Evolutionary conservation across 2,113 vertebrate species (phyloP).

Genomic region (Fukomys damarensis): DNA sequence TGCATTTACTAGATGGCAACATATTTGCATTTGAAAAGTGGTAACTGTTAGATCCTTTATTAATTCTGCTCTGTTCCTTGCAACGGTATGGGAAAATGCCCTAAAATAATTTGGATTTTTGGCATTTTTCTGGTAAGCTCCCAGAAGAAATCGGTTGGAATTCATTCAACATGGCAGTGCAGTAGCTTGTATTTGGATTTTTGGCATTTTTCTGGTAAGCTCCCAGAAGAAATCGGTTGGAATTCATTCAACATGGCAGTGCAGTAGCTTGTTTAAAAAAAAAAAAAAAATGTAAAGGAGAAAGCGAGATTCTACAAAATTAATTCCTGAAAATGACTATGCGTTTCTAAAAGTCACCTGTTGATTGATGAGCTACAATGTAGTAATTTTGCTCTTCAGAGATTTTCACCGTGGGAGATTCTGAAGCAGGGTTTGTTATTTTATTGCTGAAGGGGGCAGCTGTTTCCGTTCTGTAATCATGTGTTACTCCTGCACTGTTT

Average conservation of each 20-base stretch:
- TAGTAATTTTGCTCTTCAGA: conserved; percentile 46
- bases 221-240: conserved; percentile 84
- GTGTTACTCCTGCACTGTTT: not conserved
- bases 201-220: conserved; percentile 79
- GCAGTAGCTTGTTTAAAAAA: conserved; percentile 88
- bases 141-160: conserved; percentile 84
- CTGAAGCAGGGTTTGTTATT: conserved; percentile 24
- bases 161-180: conserved; percentile 85
- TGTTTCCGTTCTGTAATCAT: conserved; percentile 6
- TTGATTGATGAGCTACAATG: conserved; percentile 66
- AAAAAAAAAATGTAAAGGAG: conserved; percentile 69
- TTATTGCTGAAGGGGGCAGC: conserved; percentile 45
- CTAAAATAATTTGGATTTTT: conserved; percentile 86
- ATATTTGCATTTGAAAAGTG: conserved; percentile 83
- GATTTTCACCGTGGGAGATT: not conserved
- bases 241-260: conserved; percentile 85
- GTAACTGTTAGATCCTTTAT: conserved; percentile 80
- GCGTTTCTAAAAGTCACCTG: conserved; percentile 75
- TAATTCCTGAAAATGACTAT: not conserved
- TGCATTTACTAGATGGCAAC: conserved; percentile 76
- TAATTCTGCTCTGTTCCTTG: conserved; percentile 76
- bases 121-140: conserved; percentile 83
- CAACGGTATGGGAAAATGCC: conserved; percentile 78
- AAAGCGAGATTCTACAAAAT: conserved; percentile 76
- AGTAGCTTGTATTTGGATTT: conserved; percentile 84